A percentile compares a stretch with the other conserved stretches of the same genome.
These are phyloP conservation scores for Agelaius phoeniceus DNA, from an alignment of 2,113 vertebrate species.

Conservation along the genomic window DNA sequence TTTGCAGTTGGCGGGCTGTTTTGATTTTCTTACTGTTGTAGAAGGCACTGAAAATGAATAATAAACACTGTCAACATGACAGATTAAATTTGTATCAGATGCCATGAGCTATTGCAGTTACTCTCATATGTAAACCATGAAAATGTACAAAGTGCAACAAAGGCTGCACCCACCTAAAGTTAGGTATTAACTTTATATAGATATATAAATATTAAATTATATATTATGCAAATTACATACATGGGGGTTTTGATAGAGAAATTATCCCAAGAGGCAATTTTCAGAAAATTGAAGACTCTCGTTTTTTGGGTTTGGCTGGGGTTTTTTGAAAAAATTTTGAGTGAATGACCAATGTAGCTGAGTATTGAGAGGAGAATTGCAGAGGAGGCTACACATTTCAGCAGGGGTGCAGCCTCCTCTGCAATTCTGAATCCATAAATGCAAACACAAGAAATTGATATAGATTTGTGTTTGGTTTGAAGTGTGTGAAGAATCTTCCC, in stretches of 20 bases:
- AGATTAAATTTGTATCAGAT: background rate
- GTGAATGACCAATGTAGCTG: background rate
- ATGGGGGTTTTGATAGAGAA: background rate
- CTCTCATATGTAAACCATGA: background rate
- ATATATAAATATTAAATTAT: background rate
- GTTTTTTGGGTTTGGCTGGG: background rate
- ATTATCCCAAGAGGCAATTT: background rate
- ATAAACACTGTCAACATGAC: background rate
- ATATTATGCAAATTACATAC: background rate
- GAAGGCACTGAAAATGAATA: background rate
- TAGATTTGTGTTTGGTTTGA: background rate
- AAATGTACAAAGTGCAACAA: background rate
- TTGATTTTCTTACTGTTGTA: background rate
- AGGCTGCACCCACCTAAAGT: background rate
- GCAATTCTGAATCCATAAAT: background rate
- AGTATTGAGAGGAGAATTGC: background rate
- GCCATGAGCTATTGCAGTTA: background rate
- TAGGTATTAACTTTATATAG: background rate
- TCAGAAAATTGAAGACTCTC: background rate
- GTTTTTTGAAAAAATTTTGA: accelerated
- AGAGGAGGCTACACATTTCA: background rate
- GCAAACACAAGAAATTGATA: background rate
- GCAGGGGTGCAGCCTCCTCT: background rate
- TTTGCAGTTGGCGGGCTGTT: background rate
- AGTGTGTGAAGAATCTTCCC: background rate